Percentiles rank a stretch among this genome's conserved stretches.
Conservation (phyloP, 2,797 vertebrate genomes). For the Gymnocypris eckloni region DNA sequence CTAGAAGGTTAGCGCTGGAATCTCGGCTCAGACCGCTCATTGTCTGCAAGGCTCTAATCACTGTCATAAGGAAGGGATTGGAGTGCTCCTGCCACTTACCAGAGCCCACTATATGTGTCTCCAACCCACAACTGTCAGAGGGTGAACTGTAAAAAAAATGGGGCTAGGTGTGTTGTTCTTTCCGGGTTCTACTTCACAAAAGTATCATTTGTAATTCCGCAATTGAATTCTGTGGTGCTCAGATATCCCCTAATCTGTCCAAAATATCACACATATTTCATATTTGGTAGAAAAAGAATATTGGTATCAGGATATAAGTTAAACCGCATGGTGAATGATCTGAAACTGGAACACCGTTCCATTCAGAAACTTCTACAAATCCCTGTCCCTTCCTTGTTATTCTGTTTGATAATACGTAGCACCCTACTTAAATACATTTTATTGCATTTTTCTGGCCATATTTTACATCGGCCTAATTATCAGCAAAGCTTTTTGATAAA, state of each 20-base stretch:
- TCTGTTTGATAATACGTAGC: neutral
- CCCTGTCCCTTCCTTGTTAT: neutral
- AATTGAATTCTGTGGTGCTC: neutral
- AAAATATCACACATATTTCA: neutral
- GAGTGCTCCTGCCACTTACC: constrained; percentile 66
- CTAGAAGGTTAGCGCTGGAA: constrained; percentile 81
- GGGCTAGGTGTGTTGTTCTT: neutral
- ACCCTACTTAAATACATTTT: neutral
- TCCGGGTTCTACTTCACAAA: neutral
- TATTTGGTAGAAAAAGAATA: neutral
- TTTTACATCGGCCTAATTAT: neutral
- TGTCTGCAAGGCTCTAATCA: constrained; percentile 87
- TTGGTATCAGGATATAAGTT: neutral
- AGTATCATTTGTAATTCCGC: neutral
- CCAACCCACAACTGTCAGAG: neutral
- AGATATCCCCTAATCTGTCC: neutral
- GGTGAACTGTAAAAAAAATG: neutral
- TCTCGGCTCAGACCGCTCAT: constrained; percentile 82
- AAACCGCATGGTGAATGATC: neutral
- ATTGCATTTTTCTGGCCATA: neutral
- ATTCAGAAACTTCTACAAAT: constrained; percentile 9
- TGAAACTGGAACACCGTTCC: neutral
- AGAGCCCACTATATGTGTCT: constrained; percentile 30
- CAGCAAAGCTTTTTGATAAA: neutral
- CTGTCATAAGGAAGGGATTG: constrained; percentile 96